These are phyloP conservation scores for Myxocyprinus asiaticus DNA, from an alignment of 2,113 vertebrate species.

Conservation along the genomic window DNA sequence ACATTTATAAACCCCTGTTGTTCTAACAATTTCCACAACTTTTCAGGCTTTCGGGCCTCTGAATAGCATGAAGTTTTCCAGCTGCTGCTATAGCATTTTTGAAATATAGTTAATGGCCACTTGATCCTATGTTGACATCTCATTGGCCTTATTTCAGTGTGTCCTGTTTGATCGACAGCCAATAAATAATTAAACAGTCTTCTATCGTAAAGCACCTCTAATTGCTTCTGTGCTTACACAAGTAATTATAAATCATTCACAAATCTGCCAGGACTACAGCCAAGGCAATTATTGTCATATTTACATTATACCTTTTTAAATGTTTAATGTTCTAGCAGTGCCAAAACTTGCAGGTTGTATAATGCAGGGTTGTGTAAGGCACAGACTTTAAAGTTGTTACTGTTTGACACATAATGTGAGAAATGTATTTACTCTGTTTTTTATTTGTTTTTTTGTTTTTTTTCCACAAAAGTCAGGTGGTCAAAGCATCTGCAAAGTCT, in stretches of 20 bases:
- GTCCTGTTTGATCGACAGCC: conserved; percentile 57
- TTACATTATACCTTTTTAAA: neutral
- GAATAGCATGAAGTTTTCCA: neutral
- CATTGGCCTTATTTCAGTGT: conserved; percentile 55
- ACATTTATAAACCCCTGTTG: neutral
- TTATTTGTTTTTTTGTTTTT: neutral
- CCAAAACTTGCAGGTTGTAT: neutral
- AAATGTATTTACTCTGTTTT: neutral
- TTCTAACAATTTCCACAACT: neutral
- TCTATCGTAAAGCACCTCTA: conserved; percentile 68
- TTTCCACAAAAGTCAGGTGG: too few relatives aligned
- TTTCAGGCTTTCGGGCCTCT: neutral
- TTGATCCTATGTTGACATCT: conserved; percentile 57
- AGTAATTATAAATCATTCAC: conserved; percentile 70
- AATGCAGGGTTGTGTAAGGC: neutral
- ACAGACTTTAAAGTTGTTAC: neutral
- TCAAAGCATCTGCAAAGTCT: too few relatives aligned
- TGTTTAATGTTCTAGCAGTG: neutral
- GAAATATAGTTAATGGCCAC: neutral
- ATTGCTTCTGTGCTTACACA: conserved; percentile 70
- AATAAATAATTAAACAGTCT: conserved; percentile 68
- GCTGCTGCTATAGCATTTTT: neutral
- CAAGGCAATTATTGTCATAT: conserved; percentile 60
- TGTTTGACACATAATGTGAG: neutral
- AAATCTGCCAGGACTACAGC: conserved; percentile 49